Evolutionary conservation across 2,113 vertebrate species (phyloP).

Genomic region (Zosterops pallidus): DNA sequence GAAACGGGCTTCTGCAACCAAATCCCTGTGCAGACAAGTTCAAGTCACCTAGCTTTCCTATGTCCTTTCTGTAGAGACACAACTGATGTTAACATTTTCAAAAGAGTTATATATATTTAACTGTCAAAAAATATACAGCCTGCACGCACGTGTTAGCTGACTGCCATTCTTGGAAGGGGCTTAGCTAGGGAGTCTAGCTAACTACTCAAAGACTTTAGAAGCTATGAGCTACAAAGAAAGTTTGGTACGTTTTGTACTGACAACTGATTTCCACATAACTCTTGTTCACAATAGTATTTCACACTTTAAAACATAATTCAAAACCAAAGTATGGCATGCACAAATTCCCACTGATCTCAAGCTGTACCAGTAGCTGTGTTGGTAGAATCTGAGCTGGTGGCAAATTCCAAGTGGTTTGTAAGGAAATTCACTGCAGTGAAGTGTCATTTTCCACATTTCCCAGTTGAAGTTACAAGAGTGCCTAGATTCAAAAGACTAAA

Average conservation of each 20-base stretch:
- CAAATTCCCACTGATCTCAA: not conserved
- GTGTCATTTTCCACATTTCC: conserved; percentile 31
- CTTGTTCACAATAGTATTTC: not conserved
- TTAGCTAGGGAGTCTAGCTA: not conserved
- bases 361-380: not conserved
- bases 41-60: not conserved
- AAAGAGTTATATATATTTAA: not conserved
- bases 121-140: not conserved
- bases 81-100: not conserved
- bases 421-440: not conserved
- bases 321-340: not conserved
- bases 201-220: not conserved
- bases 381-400: not conserved
- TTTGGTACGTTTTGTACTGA: not conserved
- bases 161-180: not conserved
- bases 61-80: not conserved
- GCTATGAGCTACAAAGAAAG: not conserved
- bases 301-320: not conserved
- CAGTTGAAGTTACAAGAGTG: not conserved
- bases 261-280: not conserved
- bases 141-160: not conserved
- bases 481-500: conserved; percentile 34
- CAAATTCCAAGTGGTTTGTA: not conserved
- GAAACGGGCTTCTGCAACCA: not conserved
- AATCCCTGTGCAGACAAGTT: not conserved